phyloP scores from a whole-genome alignment of 2,113 vertebrate species.

The Nansenia antarctica region DNA sequence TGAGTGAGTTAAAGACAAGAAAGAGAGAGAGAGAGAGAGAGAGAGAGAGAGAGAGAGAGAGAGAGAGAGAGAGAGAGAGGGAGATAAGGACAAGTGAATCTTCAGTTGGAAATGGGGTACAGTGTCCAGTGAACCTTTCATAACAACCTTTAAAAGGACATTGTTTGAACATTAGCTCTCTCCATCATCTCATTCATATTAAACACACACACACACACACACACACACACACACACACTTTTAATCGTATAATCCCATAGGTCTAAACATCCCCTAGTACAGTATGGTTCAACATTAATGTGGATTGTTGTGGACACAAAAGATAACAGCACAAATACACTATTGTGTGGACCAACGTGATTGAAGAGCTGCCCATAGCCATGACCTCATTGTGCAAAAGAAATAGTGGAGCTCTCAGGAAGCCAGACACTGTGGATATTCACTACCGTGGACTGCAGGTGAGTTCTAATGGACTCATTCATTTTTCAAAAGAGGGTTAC shows the following conservation, averaged over 20 bases:
- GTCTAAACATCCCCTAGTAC: no score
- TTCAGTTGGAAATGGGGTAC: neutral
- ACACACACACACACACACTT: no score
- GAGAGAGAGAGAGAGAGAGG: no score
- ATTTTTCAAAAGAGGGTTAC: slow-evolving; percentile 55
- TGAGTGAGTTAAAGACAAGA: no score
- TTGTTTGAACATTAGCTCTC: no score
- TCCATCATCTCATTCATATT: slow-evolving; percentile 1
- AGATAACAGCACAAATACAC: neutral
- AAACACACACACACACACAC: no score
- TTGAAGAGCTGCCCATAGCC: slow-evolving; percentile 1
- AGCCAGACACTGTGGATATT: slow-evolving; percentile 51
- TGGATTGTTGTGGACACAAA: no score
- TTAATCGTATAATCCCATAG: no score
- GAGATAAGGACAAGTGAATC: no score
- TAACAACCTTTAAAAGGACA: slow-evolving; percentile 1
- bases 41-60: no score
- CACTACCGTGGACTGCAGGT: slow-evolving; percentile 44
- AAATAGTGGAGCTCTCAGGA: slow-evolving; percentile 20
- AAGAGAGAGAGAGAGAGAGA: no score
- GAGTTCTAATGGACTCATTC: slow-evolving; percentile 54
- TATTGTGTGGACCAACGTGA: slow-evolving; percentile 7
- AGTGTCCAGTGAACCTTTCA: neutral
- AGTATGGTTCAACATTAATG: no score
- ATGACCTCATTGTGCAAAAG: slow-evolving; percentile 14